Evolutionary conservation across 30 jellyfish, hydroid and myxozoan species (phyloP).

Genomic region (Morbakka virulenta): DNA sequence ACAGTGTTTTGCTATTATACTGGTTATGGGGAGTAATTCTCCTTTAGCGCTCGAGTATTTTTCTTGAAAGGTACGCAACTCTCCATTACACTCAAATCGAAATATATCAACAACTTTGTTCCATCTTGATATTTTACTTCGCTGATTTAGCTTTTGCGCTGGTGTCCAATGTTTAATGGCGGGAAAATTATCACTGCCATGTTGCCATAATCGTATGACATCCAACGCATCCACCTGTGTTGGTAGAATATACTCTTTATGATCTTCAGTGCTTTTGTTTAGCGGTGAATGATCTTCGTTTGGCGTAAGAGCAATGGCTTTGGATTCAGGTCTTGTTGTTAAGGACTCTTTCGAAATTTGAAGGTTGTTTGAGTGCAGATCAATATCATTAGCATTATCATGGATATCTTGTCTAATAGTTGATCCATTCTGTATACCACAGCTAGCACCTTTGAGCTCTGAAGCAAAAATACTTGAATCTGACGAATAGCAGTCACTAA

Average conservation of each 20-base stretch:
- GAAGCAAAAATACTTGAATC: background rate
- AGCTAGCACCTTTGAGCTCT: background rate
- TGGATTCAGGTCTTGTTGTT: background rate
- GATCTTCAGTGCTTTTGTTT: background rate
- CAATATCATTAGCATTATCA: too few species aligned
- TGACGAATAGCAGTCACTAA: background rate
- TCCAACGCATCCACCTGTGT: conserved; percentile 15
- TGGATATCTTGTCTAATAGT: too few species aligned
- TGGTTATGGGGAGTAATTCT: conserved; percentile 62
- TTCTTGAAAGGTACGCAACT: conserved; percentile 45
- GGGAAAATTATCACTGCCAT: conserved; percentile 57
- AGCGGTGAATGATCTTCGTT: background rate
- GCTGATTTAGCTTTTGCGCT: conserved; percentile 21
- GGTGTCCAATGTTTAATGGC: conserved; percentile 58
- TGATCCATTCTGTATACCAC: background rate
- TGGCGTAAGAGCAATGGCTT: background rate
- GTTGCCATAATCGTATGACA: conserved; percentile 51
- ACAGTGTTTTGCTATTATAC: conserved; percentile 41
- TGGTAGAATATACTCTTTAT: background rate
- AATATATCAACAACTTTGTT: conserved; percentile 77
- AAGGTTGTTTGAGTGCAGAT: too few species aligned
- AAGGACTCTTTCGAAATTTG: background rate
- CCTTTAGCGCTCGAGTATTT: conserved; percentile 79
- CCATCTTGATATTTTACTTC: conserved; percentile 62
- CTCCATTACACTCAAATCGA: conserved; percentile 61